Evolutionary conservation across 2,113 vertebrate species (phyloP), one percentile per base, ranked within the genome.

Genomic region (Seriola dumerili): DNA sequence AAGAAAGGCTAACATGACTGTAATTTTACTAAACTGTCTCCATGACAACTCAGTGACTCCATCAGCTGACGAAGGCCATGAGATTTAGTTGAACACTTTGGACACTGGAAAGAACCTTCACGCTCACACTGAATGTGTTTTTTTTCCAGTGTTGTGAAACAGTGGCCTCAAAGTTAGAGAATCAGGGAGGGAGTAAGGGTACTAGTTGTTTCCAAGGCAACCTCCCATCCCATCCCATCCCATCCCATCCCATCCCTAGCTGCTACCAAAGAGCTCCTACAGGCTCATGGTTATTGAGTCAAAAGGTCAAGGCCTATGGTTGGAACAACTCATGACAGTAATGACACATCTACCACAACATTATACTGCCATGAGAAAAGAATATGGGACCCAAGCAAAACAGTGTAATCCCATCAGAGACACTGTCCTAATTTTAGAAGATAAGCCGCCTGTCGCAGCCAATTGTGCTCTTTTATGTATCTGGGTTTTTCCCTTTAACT

Each of bases 371-470:
- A 38, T 29, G 34, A 71, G 12, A 59, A 23, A 46, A 69, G 66
- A 70, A 38, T 29, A 36, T 32, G 54, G 48, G 19, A 64, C 44
- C 23, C 11, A 29, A 57, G 36, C 7, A 74, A 86, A 83, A 62
- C 70, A 40, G 34, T 7, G 55, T 52, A 72, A 87, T 84, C 72
- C 34, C 67, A 50, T 78, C 46, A 59, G 62, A 77, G 62, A 40
- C 64, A 62, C n/a, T 48, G 59, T 29, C 68, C 78, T 76, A 75
- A 66, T 86, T 86, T 83, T 65, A 75, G 63, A 82, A 71, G 72
- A 84, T 74, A 59, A 80, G 68, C 83, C 1, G 34, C 77, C 77
- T 77, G 85, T 75, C 80, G 82, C 52, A 85, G 61, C 65, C 54
- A 63, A 17, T 78, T 84, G 69, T 78, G 36, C 36, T 81, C 50